These are phyloP conservation scores for Rotaria socialis DNA, from an alignment of 2,888 invertebrate species.

Conservation along the genomic window DNA sequence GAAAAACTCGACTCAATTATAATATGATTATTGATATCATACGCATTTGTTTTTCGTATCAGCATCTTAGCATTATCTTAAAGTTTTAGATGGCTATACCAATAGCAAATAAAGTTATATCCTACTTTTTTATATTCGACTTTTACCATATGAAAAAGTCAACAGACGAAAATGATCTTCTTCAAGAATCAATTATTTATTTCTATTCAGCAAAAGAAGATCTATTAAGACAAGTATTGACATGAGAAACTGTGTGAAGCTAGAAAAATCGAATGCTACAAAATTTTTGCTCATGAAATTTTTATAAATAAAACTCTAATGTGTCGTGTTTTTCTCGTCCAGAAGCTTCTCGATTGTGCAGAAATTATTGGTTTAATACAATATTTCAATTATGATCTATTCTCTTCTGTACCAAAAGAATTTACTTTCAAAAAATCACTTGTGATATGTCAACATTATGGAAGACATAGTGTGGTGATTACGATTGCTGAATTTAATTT, in stretches of 20 bases:
- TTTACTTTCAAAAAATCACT: background rate
- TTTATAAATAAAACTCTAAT: background rate
- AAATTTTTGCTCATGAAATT: background rate
- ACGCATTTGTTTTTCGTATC: no score
- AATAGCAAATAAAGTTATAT: background rate
- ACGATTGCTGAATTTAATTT: background rate
- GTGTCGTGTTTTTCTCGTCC: background rate
- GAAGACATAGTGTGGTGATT: background rate
- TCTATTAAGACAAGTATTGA: background rate
- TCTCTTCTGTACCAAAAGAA: background rate
- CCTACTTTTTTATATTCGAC: slow-evolving; percentile 15
- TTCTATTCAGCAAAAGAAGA: background rate
- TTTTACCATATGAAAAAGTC: slow-evolving; percentile 8
- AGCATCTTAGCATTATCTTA: no score
- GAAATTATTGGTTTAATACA: slow-evolving; percentile 23
- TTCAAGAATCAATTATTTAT: background rate
- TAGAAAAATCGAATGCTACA: background rate
- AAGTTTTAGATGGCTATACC: background rate
- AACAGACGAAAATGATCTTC: background rate
- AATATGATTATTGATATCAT: no score
- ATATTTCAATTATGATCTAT: slow-evolving; percentile 23
- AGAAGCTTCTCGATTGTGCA: background rate
- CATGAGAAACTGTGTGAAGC: no score
- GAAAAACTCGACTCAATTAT: no score
- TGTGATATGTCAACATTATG: background rate